phyloP scores from a whole-genome alignment of 2,797 vertebrate species.

The Cuniculus paca region DNA sequence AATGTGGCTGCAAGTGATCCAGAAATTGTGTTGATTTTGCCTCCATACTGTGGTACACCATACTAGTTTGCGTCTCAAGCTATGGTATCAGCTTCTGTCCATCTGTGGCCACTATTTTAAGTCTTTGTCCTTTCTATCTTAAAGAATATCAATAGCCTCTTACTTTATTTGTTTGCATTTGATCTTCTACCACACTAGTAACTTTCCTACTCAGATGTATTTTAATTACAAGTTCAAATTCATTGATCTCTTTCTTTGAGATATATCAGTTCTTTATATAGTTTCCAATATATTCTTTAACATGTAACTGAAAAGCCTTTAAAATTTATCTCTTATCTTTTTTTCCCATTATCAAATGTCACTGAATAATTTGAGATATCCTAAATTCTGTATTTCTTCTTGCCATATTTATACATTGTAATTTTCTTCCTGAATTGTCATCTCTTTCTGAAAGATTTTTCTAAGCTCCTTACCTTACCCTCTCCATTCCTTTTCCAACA shows the following conservation, averaged over 20 bases:
- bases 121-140: neutral
- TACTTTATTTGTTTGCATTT: conserved; percentile 4
- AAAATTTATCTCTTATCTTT: neutral
- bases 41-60: too few species aligned
- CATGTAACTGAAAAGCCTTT: conserved; percentile 5
- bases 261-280: neutral
- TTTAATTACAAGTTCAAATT: conserved; percentile 48
- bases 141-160: neutral
- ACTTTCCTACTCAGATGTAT: neutral
- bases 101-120: neutral
- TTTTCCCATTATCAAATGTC: neutral
- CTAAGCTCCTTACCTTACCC: neutral
- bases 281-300: conserved; percentile 11
- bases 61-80: too few species aligned
- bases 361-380: neutral
- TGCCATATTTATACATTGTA: neutral
- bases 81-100: neutral
- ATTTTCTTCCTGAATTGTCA: neutral
- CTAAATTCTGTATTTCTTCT: neutral
- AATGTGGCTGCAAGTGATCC: conserved; percentile 4
- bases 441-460: neutral
- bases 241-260: neutral
- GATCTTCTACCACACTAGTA: neutral
- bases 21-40: neutral
- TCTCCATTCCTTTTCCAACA: neutral